Conservation (phyloP, 2,888 invertebrate species). For the Acrobasis repandana region DNA sequence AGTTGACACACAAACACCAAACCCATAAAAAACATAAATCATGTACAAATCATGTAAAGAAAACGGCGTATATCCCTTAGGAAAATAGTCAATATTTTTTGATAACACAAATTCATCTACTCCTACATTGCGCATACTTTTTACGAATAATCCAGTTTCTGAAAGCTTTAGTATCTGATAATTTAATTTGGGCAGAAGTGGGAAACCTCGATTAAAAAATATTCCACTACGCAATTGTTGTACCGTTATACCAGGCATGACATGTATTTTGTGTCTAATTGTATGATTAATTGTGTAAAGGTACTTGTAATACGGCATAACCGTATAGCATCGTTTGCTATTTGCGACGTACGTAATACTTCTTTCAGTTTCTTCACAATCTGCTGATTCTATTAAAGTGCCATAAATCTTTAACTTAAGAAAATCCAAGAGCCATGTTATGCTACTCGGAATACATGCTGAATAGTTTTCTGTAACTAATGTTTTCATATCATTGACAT, state of each 20-base stretch:
- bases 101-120: not conserved
- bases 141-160: conserved; percentile 13
- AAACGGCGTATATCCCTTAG: not conserved
- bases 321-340: not conserved
- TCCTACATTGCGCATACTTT: conserved; percentile 1
- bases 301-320: not conserved
- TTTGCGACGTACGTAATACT: not conserved
- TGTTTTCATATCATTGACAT: not conserved
- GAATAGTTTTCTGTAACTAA: not conserved
- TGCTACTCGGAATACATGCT: not conserved
- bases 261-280: not conserved
- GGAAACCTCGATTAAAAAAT: conserved; percentile 11
- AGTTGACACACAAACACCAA: not conserved
- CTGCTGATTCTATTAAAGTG: not conserved
- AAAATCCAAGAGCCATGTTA: too few relatives aligned
- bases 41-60: not conserved
- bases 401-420: not conserved
- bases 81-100: not conserved
- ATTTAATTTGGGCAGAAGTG: conserved; percentile 1
- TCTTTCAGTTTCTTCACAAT: not conserved
- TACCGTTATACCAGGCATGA: not conserved
- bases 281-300: not conserved
- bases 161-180: not conserved
- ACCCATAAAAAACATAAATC: not conserved
- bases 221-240: not conserved